Evolutionary conservation across 2,888 invertebrate species (phyloP), one percentile per base, ranked within the genome.

Genomic region (Cryptophagus acutangulus): DNA sequence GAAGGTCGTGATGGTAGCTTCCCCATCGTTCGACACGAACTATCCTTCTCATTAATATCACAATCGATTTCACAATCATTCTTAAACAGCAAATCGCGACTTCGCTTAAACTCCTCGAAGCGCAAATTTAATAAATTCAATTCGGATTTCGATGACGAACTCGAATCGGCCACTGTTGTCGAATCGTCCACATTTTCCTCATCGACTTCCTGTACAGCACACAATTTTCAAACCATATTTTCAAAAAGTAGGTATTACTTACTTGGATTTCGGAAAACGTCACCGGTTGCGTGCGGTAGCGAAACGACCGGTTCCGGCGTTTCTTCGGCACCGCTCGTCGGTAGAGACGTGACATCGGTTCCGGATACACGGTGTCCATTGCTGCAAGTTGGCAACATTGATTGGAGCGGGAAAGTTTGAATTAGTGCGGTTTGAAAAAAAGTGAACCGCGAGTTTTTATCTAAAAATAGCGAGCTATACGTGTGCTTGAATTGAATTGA

Each of bases 201-300:
- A 55, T 82, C 82, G 12, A 84, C 82, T 69, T 84, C 84, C 77
- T 82, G 70, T 17, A 37, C 17, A 38, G 16, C 13, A 10, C 10
- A 17, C 13, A 20, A 20, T 20, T 6, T 8, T 9, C 6, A 20
- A 6, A 8, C 6, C 20, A 20, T 20, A 8, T 20, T 20, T 20
- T 9, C n/a, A 26, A 26, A 12, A 4, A 12, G 4, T 28, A n/a
- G 13, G 12, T 36, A 2, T 9, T 33, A 41, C 35, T 36, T 58
- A 79, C 81, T 74, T 81, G 78, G 51, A 85, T 85, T 71, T 85
- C 85, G 26, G 83, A 80, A 66, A 85, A 85, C 30, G 85, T 85
- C 49, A 85, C 79, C 1, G 84, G 84, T 63, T 80, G 79, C 20
- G 84, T 84, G 53, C 80, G 74, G 59, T 77, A 80, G 33, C 82